Percentiles rank a stretch among this genome's conserved stretches.
These are phyloP conservation scores for Drosophila austrosaltans DNA, from an alignment of 2,888 invertebrate genomes.

Conservation along the genomic window DNA sequence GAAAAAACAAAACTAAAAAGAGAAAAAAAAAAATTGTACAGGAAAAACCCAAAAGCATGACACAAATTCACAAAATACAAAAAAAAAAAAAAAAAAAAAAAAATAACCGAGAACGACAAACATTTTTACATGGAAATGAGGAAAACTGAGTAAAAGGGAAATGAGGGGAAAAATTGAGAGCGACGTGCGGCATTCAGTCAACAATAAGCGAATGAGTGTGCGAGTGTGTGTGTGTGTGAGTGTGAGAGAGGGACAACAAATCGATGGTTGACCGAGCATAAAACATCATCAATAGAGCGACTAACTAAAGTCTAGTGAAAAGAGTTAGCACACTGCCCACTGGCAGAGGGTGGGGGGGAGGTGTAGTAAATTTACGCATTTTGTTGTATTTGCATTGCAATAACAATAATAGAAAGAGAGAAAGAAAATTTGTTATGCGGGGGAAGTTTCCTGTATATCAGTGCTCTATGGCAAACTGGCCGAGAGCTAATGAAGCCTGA, in stretches of 20 bases:
- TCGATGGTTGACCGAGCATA: slow-evolving; percentile 70
- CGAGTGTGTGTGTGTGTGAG: neutral
- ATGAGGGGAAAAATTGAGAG: slow-evolving; percentile 44
- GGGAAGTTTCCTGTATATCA: slow-evolving; percentile 73
- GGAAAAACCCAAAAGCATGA: slow-evolving; percentile 69
- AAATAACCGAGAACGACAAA: slow-evolving; percentile 51
- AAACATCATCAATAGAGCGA: slow-evolving; percentile 64
- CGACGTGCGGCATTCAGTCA: slow-evolving; percentile 51
- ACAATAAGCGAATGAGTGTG: slow-evolving; percentile 32
- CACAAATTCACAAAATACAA: slow-evolving; percentile 73
- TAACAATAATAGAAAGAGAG: slow-evolving; percentile 45
- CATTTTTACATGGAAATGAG: slow-evolving; percentile 69
- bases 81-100: slow-evolving; percentile 52
- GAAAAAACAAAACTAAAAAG: slow-evolving; percentile 22
- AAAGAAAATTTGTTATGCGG: slow-evolving; percentile 57
- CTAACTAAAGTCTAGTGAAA: slow-evolving; percentile 43
- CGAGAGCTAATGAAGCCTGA: slow-evolving; percentile 78
- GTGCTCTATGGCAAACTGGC: slow-evolving; percentile 41
- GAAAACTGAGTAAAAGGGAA: slow-evolving; percentile 59
- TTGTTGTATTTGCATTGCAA: slow-evolving; percentile 8
- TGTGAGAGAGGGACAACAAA: slow-evolving; percentile 30
- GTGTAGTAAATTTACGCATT: neutral
- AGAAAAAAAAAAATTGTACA: slow-evolving; percentile 40
- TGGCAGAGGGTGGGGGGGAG: neutral
- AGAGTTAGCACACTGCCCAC: slow-evolving; percentile 15